Evolutionary conservation across 2,888 invertebrate genomes (phyloP).

Genomic region (Netelia melanura): DNA sequence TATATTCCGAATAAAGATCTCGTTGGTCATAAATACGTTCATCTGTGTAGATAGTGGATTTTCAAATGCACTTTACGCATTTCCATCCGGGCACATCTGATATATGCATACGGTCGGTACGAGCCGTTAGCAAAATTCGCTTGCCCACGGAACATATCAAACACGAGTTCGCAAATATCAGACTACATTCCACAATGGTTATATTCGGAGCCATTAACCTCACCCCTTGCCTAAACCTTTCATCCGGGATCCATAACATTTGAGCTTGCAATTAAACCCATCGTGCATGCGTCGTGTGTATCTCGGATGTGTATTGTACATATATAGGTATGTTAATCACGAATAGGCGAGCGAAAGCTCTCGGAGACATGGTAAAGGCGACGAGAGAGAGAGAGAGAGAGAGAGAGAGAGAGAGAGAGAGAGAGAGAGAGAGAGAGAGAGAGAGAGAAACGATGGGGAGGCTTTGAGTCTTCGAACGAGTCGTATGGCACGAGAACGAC

Average conservation of each 20-base stretch:
- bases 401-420: background rate
- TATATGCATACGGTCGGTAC: constrained; percentile 15
- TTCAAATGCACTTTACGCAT: background rate
- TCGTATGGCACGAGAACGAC: background rate
- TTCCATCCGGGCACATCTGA: background rate
- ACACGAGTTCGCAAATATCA: constrained; percentile 50
- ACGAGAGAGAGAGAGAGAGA: constrained; percentile 4
- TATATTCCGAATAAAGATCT: too few species aligned
- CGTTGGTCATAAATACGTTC: background rate
- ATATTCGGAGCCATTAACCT: constrained; percentile 30
- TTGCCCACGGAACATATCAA: constrained; percentile 47
- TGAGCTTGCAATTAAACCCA: constrained; percentile 61
- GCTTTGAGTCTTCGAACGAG: background rate
- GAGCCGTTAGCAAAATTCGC: constrained; percentile 59
- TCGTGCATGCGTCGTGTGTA: constrained; percentile 55
- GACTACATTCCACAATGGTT: constrained; percentile 26
- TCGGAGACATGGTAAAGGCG: constrained; percentile 37
- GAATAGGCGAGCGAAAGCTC: constrained; percentile 2
- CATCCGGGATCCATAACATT: constrained; percentile 29
- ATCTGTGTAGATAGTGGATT: background rate
- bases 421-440: constrained; percentile 26
- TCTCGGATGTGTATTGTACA: constrained; percentile 41
- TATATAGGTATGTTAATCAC: constrained; percentile 25
- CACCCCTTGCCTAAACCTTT: background rate
- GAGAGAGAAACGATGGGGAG: background rate